A percentile compares a stretch with the other conserved stretches of the same genome.
Evolutionary conservation across 2,888 invertebrate genomes (phyloP).

Genomic region (Drosophila infuscata): DNA sequence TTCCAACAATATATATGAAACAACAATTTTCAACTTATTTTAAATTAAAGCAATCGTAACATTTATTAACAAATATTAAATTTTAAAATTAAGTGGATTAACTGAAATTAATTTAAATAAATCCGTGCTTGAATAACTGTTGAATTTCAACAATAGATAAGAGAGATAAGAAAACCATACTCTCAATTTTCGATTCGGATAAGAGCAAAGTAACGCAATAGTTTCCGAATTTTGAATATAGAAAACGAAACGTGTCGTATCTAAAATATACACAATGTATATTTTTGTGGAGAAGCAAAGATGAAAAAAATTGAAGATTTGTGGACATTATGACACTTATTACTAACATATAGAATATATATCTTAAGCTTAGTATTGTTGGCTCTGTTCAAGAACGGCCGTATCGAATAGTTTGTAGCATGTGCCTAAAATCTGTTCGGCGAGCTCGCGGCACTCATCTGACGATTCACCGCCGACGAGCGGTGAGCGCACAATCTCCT

Average conservation of each 20-base stretch:
- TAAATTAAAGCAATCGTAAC: background rate
- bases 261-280: background rate
- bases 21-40: background rate
- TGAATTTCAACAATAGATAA: background rate
- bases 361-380: slow-evolving; percentile 8
- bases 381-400: slow-evolving; percentile 32
- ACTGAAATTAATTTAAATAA: background rate
- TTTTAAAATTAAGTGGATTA: background rate
- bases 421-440: slow-evolving; percentile 86
- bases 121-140: background rate
- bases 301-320: slow-evolving; percentile 1
- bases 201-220: slow-evolving; percentile 7
- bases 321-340: background rate
- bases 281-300: slow-evolving; percentile 1
- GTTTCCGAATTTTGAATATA: slow-evolving; percentile 3
- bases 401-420: slow-evolving; percentile 73
- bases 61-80: background rate
- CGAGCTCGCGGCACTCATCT: slow-evolving; percentile 88
- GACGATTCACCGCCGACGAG: slow-evolving; percentile 88
- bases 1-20: background rate
- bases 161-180: background rate
- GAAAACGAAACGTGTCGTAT: background rate
- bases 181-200: background rate
- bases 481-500: slow-evolving; percentile 86
- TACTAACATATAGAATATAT: background rate